Base-by-base conservation (phyloP, 2,113 vertebrate species). In the Ahaetulla prasina region DNA sequence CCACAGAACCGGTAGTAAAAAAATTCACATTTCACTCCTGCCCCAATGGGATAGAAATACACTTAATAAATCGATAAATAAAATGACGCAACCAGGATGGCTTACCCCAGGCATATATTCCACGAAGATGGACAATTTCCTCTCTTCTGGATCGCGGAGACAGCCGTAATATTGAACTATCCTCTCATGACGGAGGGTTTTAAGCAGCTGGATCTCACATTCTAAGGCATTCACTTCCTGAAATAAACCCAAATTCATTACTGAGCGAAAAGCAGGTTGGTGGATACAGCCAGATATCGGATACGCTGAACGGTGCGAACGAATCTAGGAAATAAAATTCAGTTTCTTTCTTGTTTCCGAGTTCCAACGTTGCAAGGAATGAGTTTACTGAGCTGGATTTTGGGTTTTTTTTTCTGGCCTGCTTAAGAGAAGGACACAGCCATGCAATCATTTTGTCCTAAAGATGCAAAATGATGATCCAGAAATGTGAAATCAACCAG, bases 131-230 rank as follows among this genome's bases (percentile, higher is more conserved):
- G 98, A 98, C 54, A 99, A 96, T 25, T 98, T 99, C 96, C 95
- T 98, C 95, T 98, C 98, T 22, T 98, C 98, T 0, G 98, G 97
- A 94, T 99, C 98, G 88, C 98, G 96, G 88, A 98, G 96, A 89
- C 98, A 99, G 8, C 98, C 98, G 0, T 98, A 99, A 96, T 99
- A 99, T 97, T 99, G 98, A 74, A 99, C 98, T 0, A 99, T 99
- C 87, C 98, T 97, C 85, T 99, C 98, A 0, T 99, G 98, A 14
- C 96, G 98, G 87, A 99, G 98, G 63, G 98, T 98, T 97, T 99
- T 99, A 96, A 99, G 95, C 94, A 99, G 97, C 97, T 99, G 98
- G 88, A 99, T 98, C 98, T 99, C 98, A 96, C 98, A 99, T 97
- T 99, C 98, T 12, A 99, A 97, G 90, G 98, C 98, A 18, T 98